Conservation (phyloP, 2,888 invertebrate species). For the Pristionchus entomophagus region DNA sequence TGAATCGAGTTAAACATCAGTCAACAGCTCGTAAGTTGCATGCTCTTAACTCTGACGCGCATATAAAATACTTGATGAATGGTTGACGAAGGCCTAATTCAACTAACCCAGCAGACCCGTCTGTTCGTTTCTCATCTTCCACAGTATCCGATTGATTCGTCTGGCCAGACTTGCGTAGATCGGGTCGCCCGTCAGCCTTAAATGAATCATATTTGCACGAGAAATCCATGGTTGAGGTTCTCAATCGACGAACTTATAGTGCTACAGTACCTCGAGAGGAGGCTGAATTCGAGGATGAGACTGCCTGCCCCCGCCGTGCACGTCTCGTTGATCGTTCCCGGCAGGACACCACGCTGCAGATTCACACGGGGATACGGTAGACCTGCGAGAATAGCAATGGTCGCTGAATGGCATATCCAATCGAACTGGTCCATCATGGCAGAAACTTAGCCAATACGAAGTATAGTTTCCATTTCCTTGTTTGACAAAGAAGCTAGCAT, state of each 20-base stretch:
- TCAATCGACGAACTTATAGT: background rate
- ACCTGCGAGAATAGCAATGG: constrained; percentile 53
- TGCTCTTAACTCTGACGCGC: no score
- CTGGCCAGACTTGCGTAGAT: constrained; percentile 81
- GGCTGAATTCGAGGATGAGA: constrained; percentile 81
- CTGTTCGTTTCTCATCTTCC: constrained; percentile 79
- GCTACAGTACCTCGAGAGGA: constrained; percentile 77
- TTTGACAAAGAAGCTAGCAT: no score
- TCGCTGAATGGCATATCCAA: background rate
- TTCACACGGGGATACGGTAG: constrained; percentile 79
- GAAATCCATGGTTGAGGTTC: no score
- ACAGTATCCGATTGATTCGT: constrained; percentile 80
- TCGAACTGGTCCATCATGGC: background rate
- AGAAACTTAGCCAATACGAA: no score
- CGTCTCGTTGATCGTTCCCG: constrained; percentile 80
- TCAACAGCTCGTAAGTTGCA: no score
- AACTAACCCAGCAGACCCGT: constrained; percentile 82
- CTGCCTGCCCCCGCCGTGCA: constrained; percentile 83
- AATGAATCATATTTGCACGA: no score
- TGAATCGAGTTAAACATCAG: background rate
- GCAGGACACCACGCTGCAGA: constrained; percentile 79
- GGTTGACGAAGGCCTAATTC: no score
- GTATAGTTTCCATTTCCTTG: no score
- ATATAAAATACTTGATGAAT: no score
- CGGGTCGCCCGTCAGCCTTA: constrained; percentile 79